Evolutionary conservation across 2,797 vertebrate genomes (phyloP).

Genomic region (Aulostomus chinensis): DNA sequence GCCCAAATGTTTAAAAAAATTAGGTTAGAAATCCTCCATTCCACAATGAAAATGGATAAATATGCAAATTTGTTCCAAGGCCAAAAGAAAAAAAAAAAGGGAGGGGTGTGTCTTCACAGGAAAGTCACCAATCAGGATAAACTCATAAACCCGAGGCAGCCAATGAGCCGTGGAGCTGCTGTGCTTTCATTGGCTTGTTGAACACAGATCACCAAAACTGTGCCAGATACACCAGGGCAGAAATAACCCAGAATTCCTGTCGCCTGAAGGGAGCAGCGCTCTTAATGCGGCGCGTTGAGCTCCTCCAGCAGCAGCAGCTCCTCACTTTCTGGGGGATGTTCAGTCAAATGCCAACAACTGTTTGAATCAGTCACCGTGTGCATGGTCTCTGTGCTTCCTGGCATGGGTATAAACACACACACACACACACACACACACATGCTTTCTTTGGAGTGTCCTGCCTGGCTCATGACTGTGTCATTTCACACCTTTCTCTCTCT

Average conservation of each 20-base stretch:
- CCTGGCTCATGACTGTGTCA: no score
- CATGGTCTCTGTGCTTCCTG: constrained; percentile 19
- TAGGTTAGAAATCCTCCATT: constrained; percentile 31
- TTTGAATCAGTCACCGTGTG: constrained; percentile 44
- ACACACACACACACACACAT: constrained; percentile 1
- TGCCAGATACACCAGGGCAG: constrained; percentile 65
- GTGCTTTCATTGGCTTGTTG: constrained; percentile 52
- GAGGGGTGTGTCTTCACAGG: constrained; percentile 26
- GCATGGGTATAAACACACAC: background rate
- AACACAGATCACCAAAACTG: constrained; percentile 58
- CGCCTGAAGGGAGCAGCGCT: constrained; percentile 51
- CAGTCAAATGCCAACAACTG: constrained; percentile 34
- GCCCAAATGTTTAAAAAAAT: constrained; percentile 14
- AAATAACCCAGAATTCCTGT: constrained; percentile 58
- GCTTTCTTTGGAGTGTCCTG: constrained; percentile 4
- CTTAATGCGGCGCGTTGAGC: constrained; percentile 42
- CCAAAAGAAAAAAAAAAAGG: constrained; percentile 19
- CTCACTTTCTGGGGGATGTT: constrained; percentile 22
- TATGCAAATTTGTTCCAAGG: constrained; percentile 48
- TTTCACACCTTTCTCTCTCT: no score
- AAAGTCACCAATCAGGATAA: constrained; percentile 64
- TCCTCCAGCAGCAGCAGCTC: constrained; percentile 30
- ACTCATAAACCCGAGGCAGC: constrained; percentile 40
- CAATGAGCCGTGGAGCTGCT: constrained; percentile 65
- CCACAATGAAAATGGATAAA: constrained; percentile 28